These are phyloP conservation scores for Pinna nobilis DNA, from an alignment of 1,140 invertebrate species.

Conservation along the genomic window DNA sequence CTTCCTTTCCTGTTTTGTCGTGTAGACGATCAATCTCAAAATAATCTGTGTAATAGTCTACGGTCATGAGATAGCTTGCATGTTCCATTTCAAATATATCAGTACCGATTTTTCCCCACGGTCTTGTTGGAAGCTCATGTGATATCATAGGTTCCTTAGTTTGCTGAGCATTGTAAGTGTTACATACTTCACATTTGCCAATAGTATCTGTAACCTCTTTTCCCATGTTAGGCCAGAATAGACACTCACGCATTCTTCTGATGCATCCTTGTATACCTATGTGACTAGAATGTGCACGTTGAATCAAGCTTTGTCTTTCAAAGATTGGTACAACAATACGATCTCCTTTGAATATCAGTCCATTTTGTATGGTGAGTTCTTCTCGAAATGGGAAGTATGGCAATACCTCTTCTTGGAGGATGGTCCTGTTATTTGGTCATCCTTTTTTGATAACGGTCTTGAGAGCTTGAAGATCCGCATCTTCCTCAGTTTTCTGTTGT, in stretches of 20 bases:
- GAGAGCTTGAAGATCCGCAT: not conserved
- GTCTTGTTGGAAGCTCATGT: constrained; percentile 41
- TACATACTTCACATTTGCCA: constrained; percentile 39
- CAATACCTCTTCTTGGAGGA: not conserved
- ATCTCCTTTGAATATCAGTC: not conserved
- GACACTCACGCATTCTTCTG: constrained; percentile 2
- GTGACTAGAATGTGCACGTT: not conserved
- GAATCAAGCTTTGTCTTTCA: not conserved
- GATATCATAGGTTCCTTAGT: constrained; percentile 29
- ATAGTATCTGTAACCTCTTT: no score
- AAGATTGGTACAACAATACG: not conserved
- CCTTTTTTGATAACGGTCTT: not conserved
- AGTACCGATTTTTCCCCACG: constrained; percentile 44
- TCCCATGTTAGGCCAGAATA: no score
- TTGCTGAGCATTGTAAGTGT: constrained; percentile 9
- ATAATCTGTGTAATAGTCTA: constrained; percentile 44
- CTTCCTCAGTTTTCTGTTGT: not conserved
- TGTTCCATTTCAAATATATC: constrained; percentile 25
- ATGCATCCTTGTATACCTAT: constrained; percentile 21
- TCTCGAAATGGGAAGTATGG: constrained; percentile 4
- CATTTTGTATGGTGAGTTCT: constrained; percentile 2
- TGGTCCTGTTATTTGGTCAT: constrained; percentile 19
- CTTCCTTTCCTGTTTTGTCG: constrained; percentile 8
- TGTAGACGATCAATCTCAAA: constrained; percentile 34
- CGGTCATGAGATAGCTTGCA: constrained; percentile 38